Evolutionary conservation across 2,113 vertebrate genomes (phyloP).

Genomic region (Eonycteris spelaea): DNA sequence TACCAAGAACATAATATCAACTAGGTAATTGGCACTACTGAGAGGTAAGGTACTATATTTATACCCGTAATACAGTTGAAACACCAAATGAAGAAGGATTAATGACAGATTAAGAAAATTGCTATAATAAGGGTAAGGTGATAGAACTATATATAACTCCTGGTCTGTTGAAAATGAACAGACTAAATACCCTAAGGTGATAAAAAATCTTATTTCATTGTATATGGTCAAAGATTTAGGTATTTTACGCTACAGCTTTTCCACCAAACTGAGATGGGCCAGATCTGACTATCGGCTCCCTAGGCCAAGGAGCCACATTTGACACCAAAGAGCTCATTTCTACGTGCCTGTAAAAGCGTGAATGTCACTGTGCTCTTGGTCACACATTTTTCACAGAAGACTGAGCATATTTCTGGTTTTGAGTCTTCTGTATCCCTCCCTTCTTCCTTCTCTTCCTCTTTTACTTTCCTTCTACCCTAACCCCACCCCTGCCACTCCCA

Average conservation of each 20-base stretch:
- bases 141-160: background rate
- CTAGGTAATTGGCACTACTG: conserved; percentile 11
- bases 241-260: background rate
- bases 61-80: background rate
- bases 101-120: background rate
- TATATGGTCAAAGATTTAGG: background rate
- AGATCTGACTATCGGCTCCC: background rate
- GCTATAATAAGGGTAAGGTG: background rate
- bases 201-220: background rate
- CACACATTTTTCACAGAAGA: background rate
- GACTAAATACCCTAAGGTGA: background rate
- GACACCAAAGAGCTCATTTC: background rate
- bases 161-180: background rate
- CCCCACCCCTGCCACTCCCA: no score
- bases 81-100: background rate
- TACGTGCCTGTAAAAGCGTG: background rate
- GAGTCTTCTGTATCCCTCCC: background rate
- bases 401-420: background rate
- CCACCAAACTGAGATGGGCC: background rate
- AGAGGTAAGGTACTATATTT: conserved; percentile 21
- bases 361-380: background rate
- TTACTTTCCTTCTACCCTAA: no score
- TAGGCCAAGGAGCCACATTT: background rate
- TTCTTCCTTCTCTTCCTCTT: background rate
- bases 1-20: background rate